These are phyloP conservation scores for Hecatera dysodea DNA, from an alignment of 2,888 invertebrate species.

Conservation along the genomic window DNA sequence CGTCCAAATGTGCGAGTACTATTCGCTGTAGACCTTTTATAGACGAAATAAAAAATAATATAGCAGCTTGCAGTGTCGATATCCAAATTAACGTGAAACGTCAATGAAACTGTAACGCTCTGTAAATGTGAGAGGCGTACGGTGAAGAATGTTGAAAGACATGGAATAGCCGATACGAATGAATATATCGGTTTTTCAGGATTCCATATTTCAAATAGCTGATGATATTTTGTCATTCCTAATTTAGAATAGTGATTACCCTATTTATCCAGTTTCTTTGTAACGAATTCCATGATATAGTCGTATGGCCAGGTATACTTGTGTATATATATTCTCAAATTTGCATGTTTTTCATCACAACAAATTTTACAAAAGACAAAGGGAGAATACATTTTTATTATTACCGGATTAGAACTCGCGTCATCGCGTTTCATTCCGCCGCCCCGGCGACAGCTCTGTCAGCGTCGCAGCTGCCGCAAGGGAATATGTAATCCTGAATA, in stretches of 20 bases:
- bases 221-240: not conserved
- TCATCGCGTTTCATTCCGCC: conserved; percentile 58
- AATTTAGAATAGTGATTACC: too few species aligned
- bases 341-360: conserved; percentile 57
- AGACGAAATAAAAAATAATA: conserved; percentile 32
- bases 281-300: conserved; percentile 1
- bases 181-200: conserved; percentile 71
- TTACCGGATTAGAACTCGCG: conserved; percentile 57
- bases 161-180: conserved; percentile 68
- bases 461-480: conserved; percentile 49
- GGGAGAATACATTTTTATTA: conserved; percentile 46
- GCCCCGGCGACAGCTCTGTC: conserved; percentile 55
- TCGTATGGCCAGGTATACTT: conserved; percentile 4
- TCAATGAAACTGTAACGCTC: conserved; percentile 49
- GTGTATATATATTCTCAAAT: conserved; percentile 32
- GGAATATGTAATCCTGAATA: conserved; percentile 62
- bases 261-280: not conserved
- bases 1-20: conserved; percentile 13
- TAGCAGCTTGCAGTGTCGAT: conserved; percentile 30
- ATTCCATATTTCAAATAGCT: conserved; percentile 11
- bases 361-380: conserved; percentile 57
- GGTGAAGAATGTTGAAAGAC: conserved; percentile 70
- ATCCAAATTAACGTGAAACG: conserved; percentile 50
- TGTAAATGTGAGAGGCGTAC: conserved; percentile 63
- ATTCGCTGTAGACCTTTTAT: conserved; percentile 30